These are phyloP conservation scores for Diarsia mendica DNA, from an alignment of 2,888 invertebrate genomes.

Conservation along the genomic window DNA sequence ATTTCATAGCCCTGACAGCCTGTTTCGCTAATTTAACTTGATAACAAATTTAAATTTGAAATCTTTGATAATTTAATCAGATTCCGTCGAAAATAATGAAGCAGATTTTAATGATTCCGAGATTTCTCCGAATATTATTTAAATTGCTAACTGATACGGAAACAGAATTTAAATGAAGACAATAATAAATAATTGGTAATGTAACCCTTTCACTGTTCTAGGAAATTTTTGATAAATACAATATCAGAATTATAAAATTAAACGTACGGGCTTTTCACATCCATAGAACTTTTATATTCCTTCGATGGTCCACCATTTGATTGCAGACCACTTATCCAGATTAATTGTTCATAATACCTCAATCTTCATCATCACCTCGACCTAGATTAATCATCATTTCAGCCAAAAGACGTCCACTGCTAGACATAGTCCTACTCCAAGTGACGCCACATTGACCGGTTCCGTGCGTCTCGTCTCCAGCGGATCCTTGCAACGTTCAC, in stretches of 20 bases:
- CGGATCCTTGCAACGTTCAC: no score
- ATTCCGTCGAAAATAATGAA: slow-evolving; percentile 43
- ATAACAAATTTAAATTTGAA: slow-evolving; percentile 45
- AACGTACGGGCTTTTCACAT: no score
- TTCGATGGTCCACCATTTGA: background rate
- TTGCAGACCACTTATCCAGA: background rate
- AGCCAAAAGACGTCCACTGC: no score
- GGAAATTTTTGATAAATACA: background rate
- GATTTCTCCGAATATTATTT: slow-evolving; percentile 21
- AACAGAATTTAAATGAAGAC: slow-evolving; percentile 27
- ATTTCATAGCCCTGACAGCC: slow-evolving; percentile 21
- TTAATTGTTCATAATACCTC: background rate
- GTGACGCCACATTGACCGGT: no score
- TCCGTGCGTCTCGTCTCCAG: no score
- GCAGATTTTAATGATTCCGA: slow-evolving; percentile 23
- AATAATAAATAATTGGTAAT: slow-evolving; percentile 37
- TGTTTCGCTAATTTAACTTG: slow-evolving; percentile 45
- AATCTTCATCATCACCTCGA: background rate
- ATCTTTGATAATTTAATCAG: slow-evolving; percentile 42
- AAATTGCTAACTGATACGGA: slow-evolving; percentile 20
- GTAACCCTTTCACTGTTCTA: background rate
- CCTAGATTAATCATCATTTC: background rate
- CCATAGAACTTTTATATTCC: background rate
- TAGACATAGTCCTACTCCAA: no score
- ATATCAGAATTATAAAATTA: background rate